Evolutionary conservation across 2,797 vertebrate species (phyloP), one percentile per base, ranked within the genome.

Genomic region (Limnodromus scolopaceus): DNA sequence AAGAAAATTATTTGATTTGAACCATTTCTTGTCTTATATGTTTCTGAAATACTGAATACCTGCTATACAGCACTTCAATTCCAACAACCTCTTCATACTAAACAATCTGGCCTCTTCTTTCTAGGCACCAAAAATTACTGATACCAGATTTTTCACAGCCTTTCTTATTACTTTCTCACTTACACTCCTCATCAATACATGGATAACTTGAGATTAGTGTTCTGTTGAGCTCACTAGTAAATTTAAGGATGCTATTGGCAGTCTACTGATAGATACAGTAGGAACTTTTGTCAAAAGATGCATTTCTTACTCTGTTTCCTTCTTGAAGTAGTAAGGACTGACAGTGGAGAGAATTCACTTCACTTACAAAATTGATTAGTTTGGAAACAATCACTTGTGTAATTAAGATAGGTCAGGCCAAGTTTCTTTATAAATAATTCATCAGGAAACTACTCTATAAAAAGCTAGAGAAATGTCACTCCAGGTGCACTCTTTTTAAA

Each of bases 361-460:
- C 96, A 94, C 93, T 94, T 93, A 93, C 54, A 49, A 90, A 97
- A 98, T 98, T 98, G 97, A 98, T 98, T 97, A 97, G 94, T 97
- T 98, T 97, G 93, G 95, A 98, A 98, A 98, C 97, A 97, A 98
- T 98, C 97, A 97, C 95, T 97, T 89, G 88, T 96, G 89, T 97
- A 98, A 98, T 98, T 98, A 98, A 95, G 93, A 96, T 74, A 97
- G 98, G 97, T 97, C 97, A 98, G 83, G 64, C 83, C 94, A 97
- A 93, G 92, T 96, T 96, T 97, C 97, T 97, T 94, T 96, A 98
- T 98, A 98, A 98, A 98, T 98, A 98, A 98, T 98, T 97, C 96
- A 98, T 98, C 90, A 97, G 96, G 91, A 97, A 98, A 88, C 74
- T 91, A 97, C 97, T 98, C 97, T 95, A 97, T 97, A 97, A 97